Evolutionary conservation across 1,140 invertebrate genomes (phyloP).

Genomic region (Laodelphax striatellus): DNA sequence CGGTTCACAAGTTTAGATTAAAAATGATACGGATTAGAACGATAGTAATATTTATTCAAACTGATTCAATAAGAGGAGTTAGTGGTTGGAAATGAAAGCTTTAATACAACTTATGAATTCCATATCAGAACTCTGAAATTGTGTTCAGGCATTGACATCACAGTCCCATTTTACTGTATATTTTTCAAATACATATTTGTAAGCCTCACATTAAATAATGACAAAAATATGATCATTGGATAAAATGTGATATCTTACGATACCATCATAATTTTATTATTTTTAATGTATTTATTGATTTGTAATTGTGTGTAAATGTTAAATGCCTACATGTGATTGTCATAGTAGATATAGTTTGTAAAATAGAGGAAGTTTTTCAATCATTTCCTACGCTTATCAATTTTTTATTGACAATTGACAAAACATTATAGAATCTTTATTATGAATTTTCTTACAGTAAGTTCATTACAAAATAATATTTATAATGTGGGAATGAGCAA

Average conservation of each 20-base stretch:
- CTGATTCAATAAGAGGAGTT: not conserved
- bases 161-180: not conserved
- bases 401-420: no score
- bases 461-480: no score
- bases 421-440: no score
- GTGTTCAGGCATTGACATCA: no score
- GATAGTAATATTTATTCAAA: not conserved
- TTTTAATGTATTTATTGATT: conserved; percentile 1
- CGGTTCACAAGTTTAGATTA: not conserved
- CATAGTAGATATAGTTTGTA: not conserved
- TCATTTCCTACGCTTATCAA: not conserved
- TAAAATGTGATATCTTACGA: not conserved
- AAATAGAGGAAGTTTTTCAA: not conserved
- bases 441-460: no score
- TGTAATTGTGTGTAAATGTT: conserved; percentile 1
- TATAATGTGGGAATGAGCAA: no score
- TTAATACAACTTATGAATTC: no score
- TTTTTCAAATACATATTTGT: not conserved
- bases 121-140: no score
- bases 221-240: not conserved
- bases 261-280: not conserved
- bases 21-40: not conserved
- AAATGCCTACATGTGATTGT: not conserved
- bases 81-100: no score
- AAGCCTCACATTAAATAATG: not conserved